phyloP scores from a whole-genome alignment of 2,888 invertebrate genomes.

The Mechanitis mazaeus region DNA sequence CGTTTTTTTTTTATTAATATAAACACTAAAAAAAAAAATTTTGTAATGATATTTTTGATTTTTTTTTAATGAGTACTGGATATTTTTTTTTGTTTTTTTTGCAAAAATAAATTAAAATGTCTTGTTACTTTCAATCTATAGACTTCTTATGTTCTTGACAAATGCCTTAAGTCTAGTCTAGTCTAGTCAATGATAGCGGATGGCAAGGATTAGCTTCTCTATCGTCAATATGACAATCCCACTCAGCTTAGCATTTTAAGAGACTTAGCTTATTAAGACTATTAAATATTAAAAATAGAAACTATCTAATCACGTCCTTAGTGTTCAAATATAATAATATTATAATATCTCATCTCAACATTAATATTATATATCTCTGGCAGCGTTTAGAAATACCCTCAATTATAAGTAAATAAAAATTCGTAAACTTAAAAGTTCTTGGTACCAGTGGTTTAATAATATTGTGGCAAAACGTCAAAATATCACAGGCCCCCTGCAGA shows the following conservation, averaged over 20 bases:
- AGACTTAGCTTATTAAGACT: slow-evolving; percentile 23
- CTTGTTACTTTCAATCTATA: slow-evolving; percentile 9
- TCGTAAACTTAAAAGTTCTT: background rate
- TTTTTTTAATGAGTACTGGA: no score
- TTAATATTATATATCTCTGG: background rate
- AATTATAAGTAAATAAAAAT: no score
- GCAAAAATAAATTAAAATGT: no score
- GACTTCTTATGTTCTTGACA: slow-evolving; percentile 22
- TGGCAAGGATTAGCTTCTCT: slow-evolving; percentile 25
- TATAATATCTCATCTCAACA: background rate
- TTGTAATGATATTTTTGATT: no score
- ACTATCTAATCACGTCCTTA: slow-evolving; percentile 24
- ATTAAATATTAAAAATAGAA: slow-evolving; percentile 18
- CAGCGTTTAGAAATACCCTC: no score
- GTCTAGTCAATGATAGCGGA: slow-evolving; percentile 20
- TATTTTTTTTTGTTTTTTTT: no score
- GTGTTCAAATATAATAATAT: slow-evolving; percentile 14
- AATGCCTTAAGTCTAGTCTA: slow-evolving; percentile 15
- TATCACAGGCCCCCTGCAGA: no score
- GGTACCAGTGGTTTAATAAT: no score
- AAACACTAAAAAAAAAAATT: no score
- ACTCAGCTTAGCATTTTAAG: slow-evolving; percentile 25
- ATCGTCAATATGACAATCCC: slow-evolving; percentile 23
- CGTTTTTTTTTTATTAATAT: background rate
- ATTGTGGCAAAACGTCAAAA: no score